phyloP scores from a whole-genome alignment of 2,888 invertebrate genomes.

The Lysandra coridon region DNA sequence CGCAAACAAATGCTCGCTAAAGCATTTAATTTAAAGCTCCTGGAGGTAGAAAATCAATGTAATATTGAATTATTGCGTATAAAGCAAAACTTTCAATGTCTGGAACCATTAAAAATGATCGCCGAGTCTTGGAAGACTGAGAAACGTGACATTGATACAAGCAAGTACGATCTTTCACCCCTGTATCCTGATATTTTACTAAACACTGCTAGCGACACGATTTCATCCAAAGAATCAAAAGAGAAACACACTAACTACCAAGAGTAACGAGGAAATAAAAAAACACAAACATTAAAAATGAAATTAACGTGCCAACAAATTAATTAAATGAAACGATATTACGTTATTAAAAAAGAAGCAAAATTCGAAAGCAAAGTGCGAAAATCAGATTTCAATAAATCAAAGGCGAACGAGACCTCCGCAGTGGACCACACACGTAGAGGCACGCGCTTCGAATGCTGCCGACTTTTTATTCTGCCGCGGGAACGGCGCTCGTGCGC shows the following conservation, averaged over 20 bases:
- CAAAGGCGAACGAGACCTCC: conserved; percentile 75
- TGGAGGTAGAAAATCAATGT: conserved; percentile 75
- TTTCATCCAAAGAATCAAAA: no score
- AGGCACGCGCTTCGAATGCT: conserved; percentile 87
- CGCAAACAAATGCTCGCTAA: conserved; percentile 73
- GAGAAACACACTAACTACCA: not conserved
- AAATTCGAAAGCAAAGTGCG: conserved; percentile 54
- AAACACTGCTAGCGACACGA: conserved; percentile 31
- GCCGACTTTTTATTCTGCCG: conserved; percentile 74
- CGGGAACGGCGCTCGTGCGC: conserved; percentile 60
- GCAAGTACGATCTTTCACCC: conserved; percentile 62
- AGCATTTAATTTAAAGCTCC: conserved; percentile 65
- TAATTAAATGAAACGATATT: conserved; percentile 25
- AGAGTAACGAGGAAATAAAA: not conserved
- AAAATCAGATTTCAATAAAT: conserved; percentile 74
- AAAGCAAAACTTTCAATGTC: conserved; percentile 71
- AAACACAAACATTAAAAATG: not conserved
- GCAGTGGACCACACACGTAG: conserved; percentile 85
- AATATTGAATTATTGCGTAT: conserved; percentile 70
- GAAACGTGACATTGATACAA: conserved; percentile 54
- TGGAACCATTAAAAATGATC: conserved; percentile 68
- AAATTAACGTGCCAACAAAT: conserved; percentile 27
- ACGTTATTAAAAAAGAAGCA: conserved; percentile 34
- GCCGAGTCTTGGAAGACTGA: conserved; percentile 65
- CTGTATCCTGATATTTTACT: conserved; percentile 60